Evolutionary conservation across 2,113 vertebrate genomes (phyloP).

Genomic region (Phrynosoma blainvillii): DNA sequence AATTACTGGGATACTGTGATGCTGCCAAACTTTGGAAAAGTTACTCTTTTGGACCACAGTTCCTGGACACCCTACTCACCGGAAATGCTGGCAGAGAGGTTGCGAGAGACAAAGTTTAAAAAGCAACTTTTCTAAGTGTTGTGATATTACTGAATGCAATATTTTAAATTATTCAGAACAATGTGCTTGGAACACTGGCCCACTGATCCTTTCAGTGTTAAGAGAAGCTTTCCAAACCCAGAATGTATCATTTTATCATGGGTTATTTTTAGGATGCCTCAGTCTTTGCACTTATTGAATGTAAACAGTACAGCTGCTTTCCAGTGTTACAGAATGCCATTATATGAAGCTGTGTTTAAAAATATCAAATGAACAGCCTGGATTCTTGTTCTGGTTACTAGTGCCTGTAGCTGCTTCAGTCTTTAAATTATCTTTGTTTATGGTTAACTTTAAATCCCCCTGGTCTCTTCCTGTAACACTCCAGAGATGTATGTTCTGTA

Average conservation of each 20-base stretch:
- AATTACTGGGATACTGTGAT: background rate
- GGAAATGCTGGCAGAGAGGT: no score
- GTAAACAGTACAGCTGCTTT: conserved; percentile 22
- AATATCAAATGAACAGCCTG: background rate
- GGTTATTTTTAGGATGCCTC: conserved; percentile 49
- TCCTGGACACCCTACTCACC: no score
- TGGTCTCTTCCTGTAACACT: conserved; percentile 50
- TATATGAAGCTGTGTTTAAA: conserved; percentile 64
- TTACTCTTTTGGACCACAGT: no score
- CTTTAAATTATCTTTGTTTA: conserved; percentile 71
- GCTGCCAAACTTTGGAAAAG: background rate
- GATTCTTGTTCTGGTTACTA: conserved; percentile 14
- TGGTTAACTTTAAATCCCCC: conserved; percentile 52
- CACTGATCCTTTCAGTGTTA: background rate
- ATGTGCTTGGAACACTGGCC: fast-evolving
- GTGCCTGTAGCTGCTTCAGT: conserved; percentile 37
- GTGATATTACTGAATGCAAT: background rate
- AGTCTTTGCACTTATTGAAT: conserved; percentile 40
- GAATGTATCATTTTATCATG: background rate
- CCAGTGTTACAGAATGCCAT: conserved; percentile 6
- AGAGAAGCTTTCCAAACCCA: background rate
- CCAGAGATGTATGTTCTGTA: conserved; percentile 48
- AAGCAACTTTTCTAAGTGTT: background rate
- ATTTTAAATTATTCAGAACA: background rate
- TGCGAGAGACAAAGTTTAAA: no score